Evolutionary conservation across 2,888 invertebrate genomes (phyloP).

Genomic region (Patella depressa): DNA sequence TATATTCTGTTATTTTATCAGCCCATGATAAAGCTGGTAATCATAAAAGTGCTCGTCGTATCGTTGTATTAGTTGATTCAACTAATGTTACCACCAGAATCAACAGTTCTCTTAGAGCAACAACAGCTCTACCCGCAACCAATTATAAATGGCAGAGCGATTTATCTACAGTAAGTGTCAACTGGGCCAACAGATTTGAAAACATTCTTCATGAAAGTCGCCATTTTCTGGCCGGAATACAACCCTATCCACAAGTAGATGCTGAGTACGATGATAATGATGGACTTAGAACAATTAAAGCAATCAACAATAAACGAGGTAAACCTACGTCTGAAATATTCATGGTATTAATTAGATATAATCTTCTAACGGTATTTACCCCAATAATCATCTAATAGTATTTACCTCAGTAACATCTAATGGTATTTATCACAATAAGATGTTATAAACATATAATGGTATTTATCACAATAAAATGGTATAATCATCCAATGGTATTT

Average conservation of each 20-base stretch:
- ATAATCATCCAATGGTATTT: too few relatives aligned
- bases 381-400: too few relatives aligned
- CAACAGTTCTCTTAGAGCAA: constrained; percentile 15
- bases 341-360: too few relatives aligned
- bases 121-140: constrained; percentile 17
- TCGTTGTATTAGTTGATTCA: constrained; percentile 23
- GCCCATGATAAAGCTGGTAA: constrained; percentile 28
- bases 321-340: not conserved
- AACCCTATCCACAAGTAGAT: constrained; percentile 13
- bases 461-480: too few relatives aligned
- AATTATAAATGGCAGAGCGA: constrained; percentile 21
- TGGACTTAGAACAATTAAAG: constrained; percentile 18
- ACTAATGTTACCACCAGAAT: not conserved
- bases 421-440: too few relatives aligned
- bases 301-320: constrained; percentile 28
- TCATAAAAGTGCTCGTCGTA: constrained; percentile 16
- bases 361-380: too few relatives aligned
- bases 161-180: not conserved
- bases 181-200: constrained; percentile 20
- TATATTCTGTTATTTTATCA: constrained; percentile 24
- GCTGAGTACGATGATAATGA: constrained; percentile 32
- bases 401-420: too few relatives aligned
- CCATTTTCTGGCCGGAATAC: constrained; percentile 16
- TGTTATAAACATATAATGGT: too few relatives aligned
- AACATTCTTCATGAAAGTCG: constrained; percentile 18